Evolutionary conservation across 2,888 invertebrate genomes (phyloP).

Genomic region (Drosophila anomelani): DNA sequence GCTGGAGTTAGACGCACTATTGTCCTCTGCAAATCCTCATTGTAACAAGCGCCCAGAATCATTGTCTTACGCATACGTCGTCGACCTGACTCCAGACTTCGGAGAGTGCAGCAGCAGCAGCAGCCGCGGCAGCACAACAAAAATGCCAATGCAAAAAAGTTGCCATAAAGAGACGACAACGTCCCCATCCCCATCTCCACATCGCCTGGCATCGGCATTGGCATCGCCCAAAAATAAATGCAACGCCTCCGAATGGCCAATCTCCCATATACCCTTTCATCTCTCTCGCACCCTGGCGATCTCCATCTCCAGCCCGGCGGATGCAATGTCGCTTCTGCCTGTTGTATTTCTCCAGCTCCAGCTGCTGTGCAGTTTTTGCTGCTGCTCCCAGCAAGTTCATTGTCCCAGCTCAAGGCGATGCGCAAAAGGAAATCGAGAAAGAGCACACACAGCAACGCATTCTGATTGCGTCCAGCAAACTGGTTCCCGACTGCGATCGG

Average conservation of each 20-base stretch:
- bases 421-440: conserved; percentile 59
- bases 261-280: conserved; percentile 48
- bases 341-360: conserved; percentile 31
- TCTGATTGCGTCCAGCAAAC: conserved; percentile 47
- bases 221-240: conserved; percentile 78
- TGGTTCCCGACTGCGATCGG: conserved; percentile 29
- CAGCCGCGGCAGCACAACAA: conserved; percentile 34
- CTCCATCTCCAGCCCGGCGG: conserved; percentile 33
- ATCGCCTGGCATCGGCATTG: conserved; percentile 54
- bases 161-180: conserved; percentile 69
- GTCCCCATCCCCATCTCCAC: conserved; percentile 35
- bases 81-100: conserved; percentile 53
- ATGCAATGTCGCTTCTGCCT: conserved; percentile 54
- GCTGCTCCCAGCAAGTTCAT: conserved; percentile 59
- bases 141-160: conserved; percentile 69
- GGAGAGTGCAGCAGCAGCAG: conserved; percentile 59
- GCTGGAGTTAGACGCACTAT: conserved; percentile 83
- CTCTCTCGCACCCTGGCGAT: conserved; percentile 46
- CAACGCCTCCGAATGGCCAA: conserved; percentile 55
- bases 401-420: conserved; percentile 64
- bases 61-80: conserved; percentile 77
- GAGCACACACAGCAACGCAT: conserved; percentile 39
- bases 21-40: conserved; percentile 85
- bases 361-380: conserved; percentile 58
- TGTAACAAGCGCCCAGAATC: conserved; percentile 84